Percentiles rank a stretch among this genome's conserved stretches.
Evolutionary conservation across 2,113 vertebrate genomes (phyloP).

Genomic region (Macroglossus sobrinus): DNA sequence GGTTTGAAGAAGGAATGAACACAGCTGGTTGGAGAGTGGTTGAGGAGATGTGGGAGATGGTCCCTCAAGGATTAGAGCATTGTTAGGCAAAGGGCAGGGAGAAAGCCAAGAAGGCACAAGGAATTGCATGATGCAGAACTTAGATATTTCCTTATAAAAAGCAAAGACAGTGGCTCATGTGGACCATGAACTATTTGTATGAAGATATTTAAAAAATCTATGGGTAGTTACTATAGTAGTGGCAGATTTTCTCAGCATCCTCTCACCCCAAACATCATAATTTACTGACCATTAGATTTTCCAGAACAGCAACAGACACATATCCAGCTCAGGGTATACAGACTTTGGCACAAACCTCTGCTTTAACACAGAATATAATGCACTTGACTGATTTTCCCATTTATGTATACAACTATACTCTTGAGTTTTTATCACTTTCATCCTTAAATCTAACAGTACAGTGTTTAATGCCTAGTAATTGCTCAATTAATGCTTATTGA

Average conservation of each 20-base stretch:
- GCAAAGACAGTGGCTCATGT: neutral
- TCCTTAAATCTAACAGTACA: neutral
- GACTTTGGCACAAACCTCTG: neutral
- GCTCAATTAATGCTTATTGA: neutral
- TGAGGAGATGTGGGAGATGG: neutral
- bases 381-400: neutral
- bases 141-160: neutral
- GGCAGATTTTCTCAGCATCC: neutral
- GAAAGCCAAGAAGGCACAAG: neutral
- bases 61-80: neutral
- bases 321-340: neutral
- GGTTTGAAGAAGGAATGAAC: neutral
- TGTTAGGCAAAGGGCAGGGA: neutral
- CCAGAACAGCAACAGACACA: neutral
- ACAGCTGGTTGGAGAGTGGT: neutral
- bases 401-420: neutral
- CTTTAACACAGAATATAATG: neutral
- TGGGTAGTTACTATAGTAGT: neutral
- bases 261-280: neutral
- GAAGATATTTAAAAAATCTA: neutral
- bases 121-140: neutral
- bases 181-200: neutral
- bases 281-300: neutral
- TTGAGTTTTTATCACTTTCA: neutral
- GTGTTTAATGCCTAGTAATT: neutral